Percentiles rank a stretch among this genome's conserved stretches.
Evolutionary conservation across 2,113 vertebrate genomes (phyloP).

Genomic region (Tylochromis polylepis): DNA sequence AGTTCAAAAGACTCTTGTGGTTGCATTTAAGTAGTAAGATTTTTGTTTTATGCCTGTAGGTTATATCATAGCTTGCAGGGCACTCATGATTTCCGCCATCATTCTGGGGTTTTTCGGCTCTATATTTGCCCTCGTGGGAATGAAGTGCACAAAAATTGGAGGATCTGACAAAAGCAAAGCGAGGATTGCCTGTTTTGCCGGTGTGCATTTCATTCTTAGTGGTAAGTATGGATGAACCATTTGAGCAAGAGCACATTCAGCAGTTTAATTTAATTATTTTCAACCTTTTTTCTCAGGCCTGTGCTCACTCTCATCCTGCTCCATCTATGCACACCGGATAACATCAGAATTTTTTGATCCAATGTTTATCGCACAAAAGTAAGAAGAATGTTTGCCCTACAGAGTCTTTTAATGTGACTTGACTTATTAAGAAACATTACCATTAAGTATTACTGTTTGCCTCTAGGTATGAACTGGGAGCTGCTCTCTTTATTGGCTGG

Average conservation of each 20-base stretch:
- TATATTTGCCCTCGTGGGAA: slow-evolving; percentile 85
- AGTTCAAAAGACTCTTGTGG: not conserved
- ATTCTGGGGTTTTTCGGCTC: slow-evolving; percentile 89
- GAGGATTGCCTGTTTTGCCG: slow-evolving; percentile 83
- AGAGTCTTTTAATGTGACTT: not conserved
- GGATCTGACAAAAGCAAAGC: slow-evolving; percentile 87
- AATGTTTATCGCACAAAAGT: slow-evolving; percentile 90
- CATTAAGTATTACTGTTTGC: not conserved
- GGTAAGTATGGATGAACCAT: slow-evolving; percentile 70
- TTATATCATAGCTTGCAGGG: slow-evolving; percentile 94
- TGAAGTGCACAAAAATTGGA: slow-evolving; percentile 96
- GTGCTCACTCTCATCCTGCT: slow-evolving; percentile 88
- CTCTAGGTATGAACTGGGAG: slow-evolving; percentile 77
- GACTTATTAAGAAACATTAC: not conserved
- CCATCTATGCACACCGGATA: slow-evolving; percentile 92
- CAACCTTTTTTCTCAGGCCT: slow-evolving; percentile 73
- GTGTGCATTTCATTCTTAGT: slow-evolving; percentile 83
- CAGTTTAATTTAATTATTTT: not conserved
- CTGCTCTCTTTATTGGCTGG: slow-evolving; percentile 80
- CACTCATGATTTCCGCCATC: slow-evolving; percentile 89
- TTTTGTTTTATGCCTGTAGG: slow-evolving; percentile 65
- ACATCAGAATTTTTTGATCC: slow-evolving; percentile 96
- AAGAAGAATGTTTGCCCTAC: slow-evolving; percentile 52
- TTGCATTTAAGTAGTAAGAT: not conserved
- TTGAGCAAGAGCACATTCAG: not conserved